These are phyloP conservation scores for Grallaria varia DNA, from an alignment of 2,113 vertebrate genomes.

Conservation along the genomic window DNA sequence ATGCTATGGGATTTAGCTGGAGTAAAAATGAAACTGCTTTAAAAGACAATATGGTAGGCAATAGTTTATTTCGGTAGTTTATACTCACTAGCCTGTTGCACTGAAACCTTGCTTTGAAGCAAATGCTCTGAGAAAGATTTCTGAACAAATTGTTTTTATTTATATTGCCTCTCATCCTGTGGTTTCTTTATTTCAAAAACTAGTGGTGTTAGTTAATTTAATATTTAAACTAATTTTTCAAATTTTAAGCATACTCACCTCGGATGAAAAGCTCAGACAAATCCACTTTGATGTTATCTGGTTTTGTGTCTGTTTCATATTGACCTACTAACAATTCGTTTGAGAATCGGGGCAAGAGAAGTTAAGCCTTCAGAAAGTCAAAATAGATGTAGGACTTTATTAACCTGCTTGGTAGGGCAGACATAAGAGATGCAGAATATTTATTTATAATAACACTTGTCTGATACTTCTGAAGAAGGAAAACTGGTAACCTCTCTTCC, in stretches of 20 bases:
- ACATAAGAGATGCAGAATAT: background rate
- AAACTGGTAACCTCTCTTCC: background rate
- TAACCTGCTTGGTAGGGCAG: background rate
- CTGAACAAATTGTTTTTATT: background rate
- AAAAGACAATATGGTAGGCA: background rate
- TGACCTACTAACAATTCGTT: background rate
- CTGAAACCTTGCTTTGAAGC: background rate
- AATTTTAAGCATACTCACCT: background rate
- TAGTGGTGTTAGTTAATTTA: rapidly evolving
- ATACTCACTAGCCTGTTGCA: background rate
- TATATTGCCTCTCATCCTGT: background rate
- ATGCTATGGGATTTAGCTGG: background rate
- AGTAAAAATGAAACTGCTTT: background rate
- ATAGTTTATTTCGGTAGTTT: background rate
- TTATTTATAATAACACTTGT: background rate
- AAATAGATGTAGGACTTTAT: background rate
- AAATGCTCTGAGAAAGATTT: background rate
- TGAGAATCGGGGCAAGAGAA: background rate
- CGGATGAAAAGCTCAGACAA: background rate
- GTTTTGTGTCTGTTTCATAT: background rate
- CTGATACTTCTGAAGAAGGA: background rate
- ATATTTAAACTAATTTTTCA: background rate
- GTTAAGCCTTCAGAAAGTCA: background rate
- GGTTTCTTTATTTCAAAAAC: background rate
- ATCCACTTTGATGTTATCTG: background rate